phyloP scores from a whole-genome alignment of 2,113 vertebrate species.

The Blennius ocellaris region DNA sequence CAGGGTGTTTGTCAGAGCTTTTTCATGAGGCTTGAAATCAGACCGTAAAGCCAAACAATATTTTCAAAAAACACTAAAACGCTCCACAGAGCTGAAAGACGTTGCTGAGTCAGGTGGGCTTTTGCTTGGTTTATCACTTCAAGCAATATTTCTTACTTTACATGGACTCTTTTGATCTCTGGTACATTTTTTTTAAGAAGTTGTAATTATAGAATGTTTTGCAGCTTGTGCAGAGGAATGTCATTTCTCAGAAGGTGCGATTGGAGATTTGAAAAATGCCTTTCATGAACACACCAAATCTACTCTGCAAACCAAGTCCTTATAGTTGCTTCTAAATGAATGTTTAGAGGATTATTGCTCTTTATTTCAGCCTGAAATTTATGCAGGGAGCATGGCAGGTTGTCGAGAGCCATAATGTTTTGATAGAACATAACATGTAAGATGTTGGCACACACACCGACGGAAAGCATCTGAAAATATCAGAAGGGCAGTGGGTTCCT shows the following conservation, averaged over 20 bases:
- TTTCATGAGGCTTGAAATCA: not conserved
- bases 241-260: no score
- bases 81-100: not conserved
- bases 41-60: not conserved
- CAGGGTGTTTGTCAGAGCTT: no score
- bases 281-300: no score
- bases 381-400: not conserved
- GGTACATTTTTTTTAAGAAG: not conserved
- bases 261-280: no score
- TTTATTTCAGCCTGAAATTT: not conserved
- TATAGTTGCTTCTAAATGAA: not conserved
- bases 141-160: not conserved
- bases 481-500: not conserved
- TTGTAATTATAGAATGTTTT: not conserved
- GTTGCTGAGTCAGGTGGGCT: not conserved
- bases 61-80: not conserved
- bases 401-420: slow-evolving; percentile 7
- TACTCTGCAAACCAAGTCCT: not conserved
- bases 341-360: not conserved
- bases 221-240: not conserved
- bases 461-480: slow-evolving; percentile 2
- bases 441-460: not conserved
- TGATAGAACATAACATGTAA: slow-evolving; percentile 1
- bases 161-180: not conserved
- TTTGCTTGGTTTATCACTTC: not conserved